Conservation (phyloP, 2,888 invertebrate genomes). For the Stenolophus ochropezus region DNA sequence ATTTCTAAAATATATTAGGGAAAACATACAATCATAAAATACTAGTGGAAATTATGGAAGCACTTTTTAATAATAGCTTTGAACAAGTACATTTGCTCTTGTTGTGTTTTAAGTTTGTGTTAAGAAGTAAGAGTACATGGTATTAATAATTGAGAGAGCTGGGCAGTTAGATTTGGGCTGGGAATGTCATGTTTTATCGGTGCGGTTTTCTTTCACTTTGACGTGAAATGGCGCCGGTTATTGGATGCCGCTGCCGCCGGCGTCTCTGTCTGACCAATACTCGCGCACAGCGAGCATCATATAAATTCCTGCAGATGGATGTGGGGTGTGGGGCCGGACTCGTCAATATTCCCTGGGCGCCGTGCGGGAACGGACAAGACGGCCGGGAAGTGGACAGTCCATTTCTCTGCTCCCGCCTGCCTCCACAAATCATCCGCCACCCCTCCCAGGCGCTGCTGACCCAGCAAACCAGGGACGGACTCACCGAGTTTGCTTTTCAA, state of each 20-base stretch:
- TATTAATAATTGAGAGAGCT: too few species aligned
- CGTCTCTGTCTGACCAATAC: conserved; percentile 68
- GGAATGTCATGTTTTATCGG: conserved; percentile 72
- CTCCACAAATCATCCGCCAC: conserved; percentile 69
- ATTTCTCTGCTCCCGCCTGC: conserved; percentile 69
- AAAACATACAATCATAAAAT: too few species aligned
- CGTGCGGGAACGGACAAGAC: conserved; percentile 64
- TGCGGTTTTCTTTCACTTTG: conserved; percentile 72
- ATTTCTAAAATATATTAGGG: too few species aligned
- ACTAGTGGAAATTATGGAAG: too few species aligned
- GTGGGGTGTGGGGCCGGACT: conserved; percentile 65
- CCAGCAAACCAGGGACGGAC: conserved; percentile 52
- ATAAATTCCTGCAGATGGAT: conserved; percentile 72
- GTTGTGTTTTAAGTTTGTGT: too few species aligned
- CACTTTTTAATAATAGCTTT: too few species aligned
- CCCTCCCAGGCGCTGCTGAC: conserved; percentile 62
- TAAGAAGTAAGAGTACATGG: too few species aligned
- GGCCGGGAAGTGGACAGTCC: conserved; percentile 71
- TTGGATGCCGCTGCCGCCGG: conserved; percentile 68
- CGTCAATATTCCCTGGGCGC: conserved; percentile 64
- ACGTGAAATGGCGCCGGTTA: conserved; percentile 71
- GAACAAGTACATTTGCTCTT: too few species aligned
- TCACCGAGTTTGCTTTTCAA: background rate
- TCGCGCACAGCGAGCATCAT: conserved; percentile 71
- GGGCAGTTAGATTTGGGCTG: too few species aligned